Conservation (phyloP, 2,888 invertebrate genomes). For the Craniophora ligustri region DNA sequence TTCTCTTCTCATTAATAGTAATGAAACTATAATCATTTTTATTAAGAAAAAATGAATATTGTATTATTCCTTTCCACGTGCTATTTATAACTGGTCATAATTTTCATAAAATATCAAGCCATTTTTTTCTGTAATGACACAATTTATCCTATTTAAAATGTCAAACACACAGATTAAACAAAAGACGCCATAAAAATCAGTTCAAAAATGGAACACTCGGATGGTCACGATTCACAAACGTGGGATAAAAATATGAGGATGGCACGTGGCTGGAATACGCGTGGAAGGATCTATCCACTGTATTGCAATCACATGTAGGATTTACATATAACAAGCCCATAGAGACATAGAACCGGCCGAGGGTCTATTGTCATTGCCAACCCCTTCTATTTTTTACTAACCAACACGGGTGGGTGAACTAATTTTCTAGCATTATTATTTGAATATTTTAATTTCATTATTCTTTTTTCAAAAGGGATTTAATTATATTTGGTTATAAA, state of each 20-base stretch:
- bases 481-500: too few species aligned
- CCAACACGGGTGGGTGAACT: background rate
- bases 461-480: too few species aligned
- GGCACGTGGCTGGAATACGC: slow-evolving; percentile 31
- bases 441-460: background rate
- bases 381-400: slow-evolving; percentile 14
- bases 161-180: slow-evolving; percentile 15
- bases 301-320: slow-evolving; percentile 1
- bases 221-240: slow-evolving; percentile 33
- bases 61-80: too few species aligned
- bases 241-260: slow-evolving; percentile 37
- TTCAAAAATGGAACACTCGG: slow-evolving; percentile 22
- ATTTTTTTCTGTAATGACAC: background rate
- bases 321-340: slow-evolving; percentile 40
- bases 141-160: background rate
- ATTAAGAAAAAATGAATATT: too few species aligned
- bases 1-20: too few species aligned
- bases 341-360: slow-evolving; percentile 1
- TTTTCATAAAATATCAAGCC: too few species aligned
- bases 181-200: slow-evolving; percentile 1
- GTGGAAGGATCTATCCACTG: slow-evolving; percentile 28
- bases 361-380: slow-evolving; percentile 8
- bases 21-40: too few species aligned
- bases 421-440: background rate
- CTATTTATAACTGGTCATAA: too few species aligned